Evolutionary conservation across 2,888 invertebrate species (phyloP), one percentile per base, ranked within the genome.

Genomic region (Drosophila meridionalis): DNA sequence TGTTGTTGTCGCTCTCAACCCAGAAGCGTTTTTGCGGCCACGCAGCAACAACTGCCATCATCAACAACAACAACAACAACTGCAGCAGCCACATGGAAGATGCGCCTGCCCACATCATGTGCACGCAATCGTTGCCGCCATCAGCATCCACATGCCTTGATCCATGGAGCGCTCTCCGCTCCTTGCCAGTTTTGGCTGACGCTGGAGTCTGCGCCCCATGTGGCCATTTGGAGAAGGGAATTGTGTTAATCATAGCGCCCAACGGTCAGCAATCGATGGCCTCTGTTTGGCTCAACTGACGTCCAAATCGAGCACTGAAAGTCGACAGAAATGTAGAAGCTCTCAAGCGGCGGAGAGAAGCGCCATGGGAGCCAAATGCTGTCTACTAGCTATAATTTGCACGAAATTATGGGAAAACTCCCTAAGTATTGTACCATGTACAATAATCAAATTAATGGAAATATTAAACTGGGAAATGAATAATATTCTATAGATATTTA

Each of bases 11-110:
- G 59, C 57, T 62, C 59, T 72, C 65, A 80, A 76, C 83, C 89
- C 89, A 89, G 89, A 85, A 85, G 84, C 84, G 87, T 89, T 85
- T 87, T 85, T 20, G 63, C 73, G 61, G 61, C 80, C 83, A 73
- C 81, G 71, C 77, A 68, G 63, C 73, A 36, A 34, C 67, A 63
- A 50, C 80, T 53, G 43, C 43, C 79, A 76, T 63, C 82, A 79
- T 62, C 78, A 57, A 20, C 56, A 67, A 8, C 56, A 57, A 28
- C 48, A 57, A 4, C 45, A 47, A 7, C 61, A 38, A 26, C 38
- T 60, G 32, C 26, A 30, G 20, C 42, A 65, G 34, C 58, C 62
- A 56, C 65, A 40, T 64, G 40, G 60, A 34, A 53, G 74, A 55
- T 72, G 64, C 56, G 50, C 50, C 80, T 69, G 69, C 79, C 78